A percentile compares a stretch with the other conserved stretches of the same genome.
These are phyloP conservation scores for Hozukius guyotensis DNA, from an alignment of 2,797 vertebrate genomes.

Conservation along the genomic window DNA sequence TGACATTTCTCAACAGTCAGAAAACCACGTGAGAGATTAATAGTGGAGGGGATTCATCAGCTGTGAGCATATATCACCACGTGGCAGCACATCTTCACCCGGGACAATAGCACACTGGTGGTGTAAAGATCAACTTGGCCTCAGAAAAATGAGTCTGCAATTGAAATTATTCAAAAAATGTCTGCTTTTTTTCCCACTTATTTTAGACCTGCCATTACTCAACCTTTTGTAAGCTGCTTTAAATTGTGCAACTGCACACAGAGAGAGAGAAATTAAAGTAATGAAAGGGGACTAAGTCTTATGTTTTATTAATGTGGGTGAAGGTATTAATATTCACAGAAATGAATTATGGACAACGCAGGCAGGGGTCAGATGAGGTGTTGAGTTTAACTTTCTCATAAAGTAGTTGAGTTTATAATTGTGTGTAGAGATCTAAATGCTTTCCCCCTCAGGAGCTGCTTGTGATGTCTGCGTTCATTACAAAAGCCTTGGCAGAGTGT, in stretches of 20 bases:
- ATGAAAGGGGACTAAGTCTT: not conserved
- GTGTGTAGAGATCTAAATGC: not conserved
- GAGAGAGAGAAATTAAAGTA: slow-evolving; percentile 2
- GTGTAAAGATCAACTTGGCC: not conserved
- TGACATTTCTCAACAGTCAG: not conserved
- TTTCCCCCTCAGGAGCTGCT: slow-evolving; percentile 5
- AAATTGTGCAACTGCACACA: not conserved
- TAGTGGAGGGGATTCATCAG: not conserved
- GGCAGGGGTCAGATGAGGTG: slow-evolving; percentile 5
- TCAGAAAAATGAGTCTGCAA: not conserved
- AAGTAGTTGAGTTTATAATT: slow-evolving; percentile 16
- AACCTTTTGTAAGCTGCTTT: not conserved
- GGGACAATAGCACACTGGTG: not conserved
- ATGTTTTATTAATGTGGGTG: slow-evolving; percentile 21
- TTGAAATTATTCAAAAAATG: not conserved
- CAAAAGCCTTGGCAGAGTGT: slow-evolving; percentile 32
- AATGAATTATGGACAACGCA: slow-evolving; percentile 14
- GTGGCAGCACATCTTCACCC: not conserved
- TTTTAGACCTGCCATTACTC: not conserved
- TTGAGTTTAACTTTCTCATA: slow-evolving; percentile 16
- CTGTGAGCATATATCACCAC: not conserved
- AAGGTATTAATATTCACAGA: slow-evolving; percentile 25
- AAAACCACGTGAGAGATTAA: not conserved
- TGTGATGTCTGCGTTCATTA: slow-evolving; percentile 43
- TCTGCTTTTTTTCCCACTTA: not conserved